Evolutionary conservation across 2,113 vertebrate species (phyloP).

Genomic region (Lonchura striata): DNA sequence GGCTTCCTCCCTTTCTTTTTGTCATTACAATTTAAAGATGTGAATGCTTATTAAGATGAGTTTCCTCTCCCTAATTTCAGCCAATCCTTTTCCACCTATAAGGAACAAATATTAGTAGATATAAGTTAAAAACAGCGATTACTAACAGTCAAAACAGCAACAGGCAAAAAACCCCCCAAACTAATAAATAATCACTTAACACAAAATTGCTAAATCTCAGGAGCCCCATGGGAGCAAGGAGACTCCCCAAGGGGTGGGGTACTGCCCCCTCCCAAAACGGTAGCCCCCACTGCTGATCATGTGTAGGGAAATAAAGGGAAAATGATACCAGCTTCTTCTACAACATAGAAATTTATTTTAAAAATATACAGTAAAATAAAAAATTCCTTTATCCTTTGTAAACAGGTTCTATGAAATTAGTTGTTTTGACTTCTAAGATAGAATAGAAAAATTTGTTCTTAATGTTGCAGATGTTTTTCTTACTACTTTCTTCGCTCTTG

Average conservation of each 20-base stretch:
- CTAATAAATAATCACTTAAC: too few species aligned
- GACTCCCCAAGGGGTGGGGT: background rate
- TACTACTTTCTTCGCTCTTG: background rate
- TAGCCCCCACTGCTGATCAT: rapidly evolving
- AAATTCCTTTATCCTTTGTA: background rate
- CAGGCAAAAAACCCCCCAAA: too few species aligned
- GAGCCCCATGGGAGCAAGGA: background rate
- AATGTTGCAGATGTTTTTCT: background rate
- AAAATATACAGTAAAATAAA: background rate
- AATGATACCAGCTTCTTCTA: background rate
- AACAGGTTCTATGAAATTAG: background rate
- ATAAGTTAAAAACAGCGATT: rapidly evolving
- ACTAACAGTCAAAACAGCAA: background rate
- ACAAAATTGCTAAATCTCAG: background rate
- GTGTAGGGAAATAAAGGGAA: background rate
- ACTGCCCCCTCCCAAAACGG: background rate
- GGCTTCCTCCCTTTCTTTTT: background rate
- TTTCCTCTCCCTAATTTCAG: background rate
- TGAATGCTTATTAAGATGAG: background rate
- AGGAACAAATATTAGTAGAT: background rate
- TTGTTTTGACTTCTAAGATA: background rate
- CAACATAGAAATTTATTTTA: background rate
- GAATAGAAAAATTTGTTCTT: background rate
- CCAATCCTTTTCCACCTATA: background rate
- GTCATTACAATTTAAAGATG: background rate